Evolutionary conservation across 2,113 vertebrate species (phyloP).

Genomic region (Eublepharis macularius): DNA sequence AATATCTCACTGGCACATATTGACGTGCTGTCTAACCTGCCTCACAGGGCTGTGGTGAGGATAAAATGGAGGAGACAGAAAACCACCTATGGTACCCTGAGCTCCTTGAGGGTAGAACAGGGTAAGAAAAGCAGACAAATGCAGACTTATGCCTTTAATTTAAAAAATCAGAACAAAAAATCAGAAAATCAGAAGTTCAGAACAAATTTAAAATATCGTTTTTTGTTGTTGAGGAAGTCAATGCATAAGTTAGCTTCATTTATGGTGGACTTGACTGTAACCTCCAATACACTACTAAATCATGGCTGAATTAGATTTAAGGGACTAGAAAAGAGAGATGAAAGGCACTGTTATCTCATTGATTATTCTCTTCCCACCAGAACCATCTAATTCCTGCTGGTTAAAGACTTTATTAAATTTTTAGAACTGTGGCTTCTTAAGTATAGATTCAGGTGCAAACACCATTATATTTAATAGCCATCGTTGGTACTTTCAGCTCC

Average conservation of each 20-base stretch:
- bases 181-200: too few relatives aligned
- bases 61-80: too few relatives aligned
- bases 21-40: too few relatives aligned
- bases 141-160: too few relatives aligned
- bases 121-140: too few relatives aligned
- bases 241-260: background rate
- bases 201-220: too few relatives aligned
- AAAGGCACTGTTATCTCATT: background rate
- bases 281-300: background rate
- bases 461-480: background rate
- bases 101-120: too few relatives aligned
- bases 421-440: constrained; percentile 19
- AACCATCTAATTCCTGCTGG: background rate
- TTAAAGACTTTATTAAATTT: constrained; percentile 4
- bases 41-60: too few relatives aligned
- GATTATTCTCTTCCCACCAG: background rate
- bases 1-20: background rate
- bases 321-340: background rate
- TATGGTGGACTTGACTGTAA: background rate
- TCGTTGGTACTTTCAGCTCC: background rate
- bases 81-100: too few relatives aligned
- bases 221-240: background rate
- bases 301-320: constrained; percentile 5
- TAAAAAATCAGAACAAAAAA: too few relatives aligned
- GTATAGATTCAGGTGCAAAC: background rate